These are phyloP conservation scores for Dicerorhinus sumatrensis DNA, from an alignment of 2,113 vertebrate species.

Conservation along the genomic window DNA sequence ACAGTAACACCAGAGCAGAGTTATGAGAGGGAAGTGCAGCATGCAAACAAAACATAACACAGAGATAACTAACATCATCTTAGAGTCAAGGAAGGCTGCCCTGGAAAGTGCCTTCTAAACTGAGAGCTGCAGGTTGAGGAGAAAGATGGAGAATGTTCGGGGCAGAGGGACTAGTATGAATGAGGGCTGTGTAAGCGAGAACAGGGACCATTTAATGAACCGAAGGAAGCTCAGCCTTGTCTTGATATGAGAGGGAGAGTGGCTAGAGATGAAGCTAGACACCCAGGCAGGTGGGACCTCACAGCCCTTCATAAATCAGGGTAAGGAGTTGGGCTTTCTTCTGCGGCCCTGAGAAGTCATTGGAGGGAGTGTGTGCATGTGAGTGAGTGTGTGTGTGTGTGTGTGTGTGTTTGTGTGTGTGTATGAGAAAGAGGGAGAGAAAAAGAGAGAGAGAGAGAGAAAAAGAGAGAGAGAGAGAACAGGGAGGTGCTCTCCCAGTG, in stretches of 20 bases:
- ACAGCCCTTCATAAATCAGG: background rate
- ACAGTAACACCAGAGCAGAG: background rate
- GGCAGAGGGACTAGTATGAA: background rate
- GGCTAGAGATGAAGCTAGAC: background rate
- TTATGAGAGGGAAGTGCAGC: background rate
- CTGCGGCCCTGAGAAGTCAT: background rate
- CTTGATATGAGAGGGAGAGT: background rate
- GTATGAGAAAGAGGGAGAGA: background rate
- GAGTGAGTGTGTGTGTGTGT: background rate
- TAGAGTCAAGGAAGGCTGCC: background rate
- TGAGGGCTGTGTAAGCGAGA: background rate
- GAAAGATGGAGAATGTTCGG: background rate
- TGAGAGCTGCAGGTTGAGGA: background rate
- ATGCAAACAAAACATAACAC: background rate
- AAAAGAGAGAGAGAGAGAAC: background rate
- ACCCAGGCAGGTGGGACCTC: background rate
- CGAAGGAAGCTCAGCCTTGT: background rate
- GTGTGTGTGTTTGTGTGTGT: too few relatives aligned
- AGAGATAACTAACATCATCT: background rate
- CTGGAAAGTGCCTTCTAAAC: background rate
- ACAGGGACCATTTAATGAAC: fast-evolving
- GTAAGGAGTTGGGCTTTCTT: background rate
- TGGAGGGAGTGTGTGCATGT: background rate
- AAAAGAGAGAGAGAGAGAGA: background rate
- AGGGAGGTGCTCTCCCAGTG: background rate